A percentile compares a stretch with the other conserved stretches of the same genome.
These are phyloP conservation scores for Zaprionus bogoriensis DNA, from an alignment of 2,888 invertebrate species.

Conservation along the genomic window DNA sequence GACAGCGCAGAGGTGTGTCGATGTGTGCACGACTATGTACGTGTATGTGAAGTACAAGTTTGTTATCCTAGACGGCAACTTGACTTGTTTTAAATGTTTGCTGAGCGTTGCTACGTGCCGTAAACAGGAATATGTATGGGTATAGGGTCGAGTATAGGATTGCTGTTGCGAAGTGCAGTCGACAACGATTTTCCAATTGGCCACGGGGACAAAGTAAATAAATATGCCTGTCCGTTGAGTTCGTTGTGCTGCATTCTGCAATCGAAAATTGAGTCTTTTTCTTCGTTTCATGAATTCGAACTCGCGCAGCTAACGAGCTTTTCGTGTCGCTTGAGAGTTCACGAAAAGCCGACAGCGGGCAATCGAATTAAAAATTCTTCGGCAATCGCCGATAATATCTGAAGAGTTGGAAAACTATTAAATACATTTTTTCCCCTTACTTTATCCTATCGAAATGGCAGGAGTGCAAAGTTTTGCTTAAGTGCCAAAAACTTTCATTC, in stretches of 20 bases:
- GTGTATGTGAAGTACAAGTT: conserved; percentile 44
- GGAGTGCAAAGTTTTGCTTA: conserved; percentile 40
- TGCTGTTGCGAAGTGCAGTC: background rate
- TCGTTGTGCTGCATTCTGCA: conserved; percentile 28
- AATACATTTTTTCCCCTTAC: conserved; percentile 4
- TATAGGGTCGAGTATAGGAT: conserved; percentile 7
- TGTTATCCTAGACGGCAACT: conserved; percentile 55
- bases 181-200: conserved; percentile 52
- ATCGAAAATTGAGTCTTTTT: conserved; percentile 19
- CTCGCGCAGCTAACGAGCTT: conserved; percentile 50
- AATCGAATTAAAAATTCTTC: conserved; percentile 34
- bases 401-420: conserved; percentile 18
- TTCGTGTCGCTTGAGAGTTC: conserved; percentile 24
- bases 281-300: conserved; percentile 19
- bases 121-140: conserved; percentile 50
- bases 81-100: conserved; percentile 76
- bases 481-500: conserved; percentile 36
- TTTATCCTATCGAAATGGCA: conserved; percentile 28
- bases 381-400: conserved; percentile 24
- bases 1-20: conserved; percentile 20
- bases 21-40: conserved; percentile 1
- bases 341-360: conserved; percentile 5
- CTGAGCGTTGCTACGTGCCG: conserved; percentile 71
- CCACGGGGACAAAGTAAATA: conserved; percentile 57
- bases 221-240: conserved; percentile 54